Evolutionary conservation across 2,888 invertebrate genomes (phyloP).

Genomic region (Athalia circularis): DNA sequence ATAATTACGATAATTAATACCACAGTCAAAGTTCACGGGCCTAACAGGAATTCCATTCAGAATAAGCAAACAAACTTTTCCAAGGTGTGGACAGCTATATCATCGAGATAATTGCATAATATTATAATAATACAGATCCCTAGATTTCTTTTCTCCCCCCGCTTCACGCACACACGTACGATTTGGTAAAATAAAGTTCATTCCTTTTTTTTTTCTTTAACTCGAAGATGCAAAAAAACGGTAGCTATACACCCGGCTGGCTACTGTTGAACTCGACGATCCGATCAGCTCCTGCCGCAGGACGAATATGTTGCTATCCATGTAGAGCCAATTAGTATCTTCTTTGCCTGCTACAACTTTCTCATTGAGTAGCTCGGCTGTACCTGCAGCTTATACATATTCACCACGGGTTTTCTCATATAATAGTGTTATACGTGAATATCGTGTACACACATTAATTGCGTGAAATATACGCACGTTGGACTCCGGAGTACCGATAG

Average conservation of each 20-base stretch:
- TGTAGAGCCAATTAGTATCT: conserved; percentile 39
- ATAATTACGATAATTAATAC: too few species aligned
- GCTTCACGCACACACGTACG: too few species aligned
- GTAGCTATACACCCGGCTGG: background rate
- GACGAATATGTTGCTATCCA: conserved; percentile 39
- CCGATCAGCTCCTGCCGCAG: background rate
- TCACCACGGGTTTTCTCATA: background rate
- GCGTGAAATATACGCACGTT: background rate
- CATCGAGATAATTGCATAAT: too few species aligned
- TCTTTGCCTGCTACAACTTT: conserved; percentile 15
- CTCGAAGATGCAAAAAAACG: background rate
- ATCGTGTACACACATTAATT: background rate
- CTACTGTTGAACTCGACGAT: background rate
- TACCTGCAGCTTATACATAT: background rate
- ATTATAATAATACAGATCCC: too few species aligned
- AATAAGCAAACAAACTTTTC: too few species aligned
- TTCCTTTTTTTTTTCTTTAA: background rate
- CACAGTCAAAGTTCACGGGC: too few species aligned
- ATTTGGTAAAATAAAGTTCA: too few species aligned
- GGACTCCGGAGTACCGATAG: background rate
- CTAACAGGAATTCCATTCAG: too few species aligned
- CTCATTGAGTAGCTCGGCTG: conserved; percentile 8
- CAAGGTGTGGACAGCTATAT: too few species aligned
- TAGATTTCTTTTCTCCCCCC: too few species aligned
- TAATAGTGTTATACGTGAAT: background rate